Evolutionary conservation across 2,797 vertebrate species (phyloP).

Genomic region (Avahi laniger): DNA sequence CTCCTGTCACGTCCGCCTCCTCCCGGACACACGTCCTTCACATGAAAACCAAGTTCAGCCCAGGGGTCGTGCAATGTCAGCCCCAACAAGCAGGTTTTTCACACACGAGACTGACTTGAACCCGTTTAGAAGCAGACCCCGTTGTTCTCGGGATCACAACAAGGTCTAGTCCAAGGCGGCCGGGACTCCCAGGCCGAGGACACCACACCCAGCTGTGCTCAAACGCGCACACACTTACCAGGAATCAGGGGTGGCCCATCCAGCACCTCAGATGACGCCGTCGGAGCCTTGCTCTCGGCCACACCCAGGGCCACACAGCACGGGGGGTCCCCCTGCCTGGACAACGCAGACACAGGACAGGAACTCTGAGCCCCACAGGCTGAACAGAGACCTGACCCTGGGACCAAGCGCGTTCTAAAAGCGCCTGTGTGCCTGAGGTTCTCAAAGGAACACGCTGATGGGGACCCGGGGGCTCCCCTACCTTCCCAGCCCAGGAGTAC

Average conservation of each 20-base stretch:
- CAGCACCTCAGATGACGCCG: rapidly evolving
- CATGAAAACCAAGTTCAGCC: rapidly evolving
- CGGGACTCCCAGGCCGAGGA: rapidly evolving
- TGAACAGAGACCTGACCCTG: rapidly evolving
- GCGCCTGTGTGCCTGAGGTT: no score
- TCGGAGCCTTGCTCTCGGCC: rapidly evolving
- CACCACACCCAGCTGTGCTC: rapidly evolving
- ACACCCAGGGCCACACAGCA: rapidly evolving
- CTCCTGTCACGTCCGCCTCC: neutral
- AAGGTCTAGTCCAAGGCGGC: neutral
- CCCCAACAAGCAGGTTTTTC: neutral
- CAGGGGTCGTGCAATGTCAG: rapidly evolving
- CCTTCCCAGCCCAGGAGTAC: no score
- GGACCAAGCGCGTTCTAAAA: neutral
- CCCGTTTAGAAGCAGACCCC: rapidly evolving
- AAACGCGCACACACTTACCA: neutral
- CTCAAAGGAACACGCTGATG: no score
- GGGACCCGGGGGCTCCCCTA: no score
- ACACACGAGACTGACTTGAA: rapidly evolving
- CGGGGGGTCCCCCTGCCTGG: neutral
- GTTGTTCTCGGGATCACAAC: rapidly evolving
- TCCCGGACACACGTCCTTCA: rapidly evolving
- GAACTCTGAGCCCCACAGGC: neutral
- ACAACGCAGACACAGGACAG: rapidly evolving
- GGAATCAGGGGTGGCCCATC: neutral